phyloP scores from a whole-genome alignment of 1,140 invertebrate genomes.

The Trichonephila inaurata region DNA sequence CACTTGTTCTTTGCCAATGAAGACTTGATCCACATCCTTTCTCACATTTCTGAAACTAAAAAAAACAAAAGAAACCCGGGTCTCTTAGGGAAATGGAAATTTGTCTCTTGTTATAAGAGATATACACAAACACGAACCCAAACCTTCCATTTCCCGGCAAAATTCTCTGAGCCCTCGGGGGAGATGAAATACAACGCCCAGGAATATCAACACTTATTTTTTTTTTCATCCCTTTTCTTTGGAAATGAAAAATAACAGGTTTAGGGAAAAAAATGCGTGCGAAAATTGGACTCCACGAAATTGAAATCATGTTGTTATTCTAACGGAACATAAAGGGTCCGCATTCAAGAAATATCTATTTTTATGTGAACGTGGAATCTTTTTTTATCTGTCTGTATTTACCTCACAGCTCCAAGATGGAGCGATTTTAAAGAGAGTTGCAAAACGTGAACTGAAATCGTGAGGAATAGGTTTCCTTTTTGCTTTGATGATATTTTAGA shows the following conservation, averaged over 20 bases:
- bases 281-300: conserved; percentile 55
- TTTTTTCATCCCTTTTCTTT: neutral
- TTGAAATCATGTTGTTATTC: conserved; percentile 66
- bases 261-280: conserved; percentile 24
- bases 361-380: conserved; percentile 12
- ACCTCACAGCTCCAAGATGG: neutral
- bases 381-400: neutral
- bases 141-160: conserved; percentile 29
- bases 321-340: conserved; percentile 48
- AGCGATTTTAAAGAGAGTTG: neutral
- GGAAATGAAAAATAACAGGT: conserved; percentile 54
- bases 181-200: conserved; percentile 10
- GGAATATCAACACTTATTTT: conserved; percentile 27
- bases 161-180: conserved; percentile 9
- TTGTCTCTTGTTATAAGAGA: conserved; percentile 48
- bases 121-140: conserved; percentile 12
- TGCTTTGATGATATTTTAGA: neutral
- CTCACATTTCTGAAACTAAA: neutral
- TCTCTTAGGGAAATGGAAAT: conserved; percentile 57
- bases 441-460: neutral
- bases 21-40: conserved; percentile 28
- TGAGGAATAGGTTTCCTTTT: neutral
- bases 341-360: conserved; percentile 14
- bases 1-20: conserved; percentile 19
- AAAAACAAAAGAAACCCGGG: neutral